Base-by-base conservation (phyloP, 2,113 vertebrate genomes). In the Columbina picui region DNA sequence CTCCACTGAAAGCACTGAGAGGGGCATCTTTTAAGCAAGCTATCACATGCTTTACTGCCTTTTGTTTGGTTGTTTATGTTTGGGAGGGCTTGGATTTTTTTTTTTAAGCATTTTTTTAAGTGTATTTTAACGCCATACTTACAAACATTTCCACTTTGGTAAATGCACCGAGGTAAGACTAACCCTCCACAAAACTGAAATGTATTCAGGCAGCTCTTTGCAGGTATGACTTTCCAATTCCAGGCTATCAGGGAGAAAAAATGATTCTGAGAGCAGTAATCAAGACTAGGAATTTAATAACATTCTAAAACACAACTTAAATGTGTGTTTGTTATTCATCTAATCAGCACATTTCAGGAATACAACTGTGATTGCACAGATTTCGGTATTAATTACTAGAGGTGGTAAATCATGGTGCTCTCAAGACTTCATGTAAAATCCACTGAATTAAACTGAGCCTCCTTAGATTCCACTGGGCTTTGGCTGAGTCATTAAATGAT, bases 221-320 rank as follows among this genome's bases (percentile, higher is more conserved):
- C 47, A 43, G 25, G 20, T n/a, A 41, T 6, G 38, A 22, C 25
- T 34, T 82, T 69, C 45, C 36, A 49, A 20, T 64, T 81, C 55
- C 45, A 41, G 7, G 26, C 60, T 79, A 61, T 60, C 52, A 73
- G 47, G 30, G 39, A 70, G 45, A 61, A 76, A 91, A 89, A 78
- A 85, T 19, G 43, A 55, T 86, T 65, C 93, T 96, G 64, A 96
- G 82, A 95, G 73, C 80, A 68, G 68, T 78, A 94, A 95, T 93
- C 94, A 96, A 97, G 95, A 97, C 89, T 53, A 90, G 65, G 80
- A 87, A 97, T 97, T 96, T 93, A 97, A 97, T 50, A 97, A 69
- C 75, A 92, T 94, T 90, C 93, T 82, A 94, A 84, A 89, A 96
- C 84, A 97, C 90, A 97, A 89, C 80, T 93, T 90, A 80, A 91